Evolutionary conservation across 2,113 vertebrate genomes (phyloP).

Genomic region (Pampusana beccarii): DNA sequence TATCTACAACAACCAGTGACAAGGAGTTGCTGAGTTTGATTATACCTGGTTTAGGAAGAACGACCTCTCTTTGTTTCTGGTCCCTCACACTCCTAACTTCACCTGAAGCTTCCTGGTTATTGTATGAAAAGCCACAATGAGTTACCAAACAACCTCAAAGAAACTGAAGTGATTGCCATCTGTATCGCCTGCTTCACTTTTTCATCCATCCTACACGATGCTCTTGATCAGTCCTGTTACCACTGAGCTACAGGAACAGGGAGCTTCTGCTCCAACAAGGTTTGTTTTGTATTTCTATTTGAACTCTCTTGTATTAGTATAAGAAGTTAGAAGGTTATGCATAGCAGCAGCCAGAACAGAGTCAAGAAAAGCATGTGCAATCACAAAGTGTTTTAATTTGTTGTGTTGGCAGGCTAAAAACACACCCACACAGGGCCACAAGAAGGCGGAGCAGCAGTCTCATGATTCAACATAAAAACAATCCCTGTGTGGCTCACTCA

Average conservation of each 20-base stretch:
- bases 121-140: background rate
- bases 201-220: background rate
- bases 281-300: background rate
- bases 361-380: background rate
- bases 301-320: background rate
- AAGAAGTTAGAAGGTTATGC: background rate
- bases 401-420: constrained; percentile 49
- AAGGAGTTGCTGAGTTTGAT: accelerated
- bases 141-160: background rate
- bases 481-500: background rate
- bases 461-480: constrained; percentile 5
- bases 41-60: background rate
- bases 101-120: background rate
- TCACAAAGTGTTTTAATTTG: constrained; percentile 43
- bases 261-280: background rate
- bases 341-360: background rate
- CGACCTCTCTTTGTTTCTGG: background rate
- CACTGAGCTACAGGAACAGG: background rate
- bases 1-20: background rate
- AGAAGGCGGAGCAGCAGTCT: background rate
- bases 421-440: background rate
- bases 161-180: background rate
- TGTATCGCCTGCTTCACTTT: background rate
- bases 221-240: background rate
- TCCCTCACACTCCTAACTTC: background rate